phyloP scores from a whole-genome alignment of 2,113 vertebrate species.

The Hippocampus comes region DNA sequence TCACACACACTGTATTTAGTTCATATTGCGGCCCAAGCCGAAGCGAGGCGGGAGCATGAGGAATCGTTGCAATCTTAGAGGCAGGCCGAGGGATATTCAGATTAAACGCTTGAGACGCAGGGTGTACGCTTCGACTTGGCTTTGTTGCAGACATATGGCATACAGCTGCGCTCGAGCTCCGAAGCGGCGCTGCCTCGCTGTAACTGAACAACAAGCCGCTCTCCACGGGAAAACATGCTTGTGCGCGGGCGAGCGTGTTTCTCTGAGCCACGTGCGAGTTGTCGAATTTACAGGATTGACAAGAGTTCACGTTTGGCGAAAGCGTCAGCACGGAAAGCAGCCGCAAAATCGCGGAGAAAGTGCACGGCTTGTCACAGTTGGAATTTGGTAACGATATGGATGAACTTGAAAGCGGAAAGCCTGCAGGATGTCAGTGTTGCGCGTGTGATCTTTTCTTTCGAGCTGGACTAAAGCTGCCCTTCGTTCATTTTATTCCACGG shows the following conservation, averaged over 20 bases:
- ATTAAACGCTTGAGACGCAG: conserved; percentile 59
- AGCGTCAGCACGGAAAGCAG: not conserved
- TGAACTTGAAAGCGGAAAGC: not conserved
- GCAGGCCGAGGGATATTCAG: conserved; percentile 59
- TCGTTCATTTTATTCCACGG: not conserved
- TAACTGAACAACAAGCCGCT: conserved; percentile 54
- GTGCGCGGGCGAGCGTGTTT: conserved; percentile 5
- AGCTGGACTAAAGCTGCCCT: not conserved
- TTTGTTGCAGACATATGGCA: conserved; percentile 59
- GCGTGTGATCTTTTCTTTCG: not conserved
- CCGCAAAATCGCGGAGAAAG: not conserved
- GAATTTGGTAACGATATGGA: not conserved
- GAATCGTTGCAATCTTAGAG: conserved; percentile 60
- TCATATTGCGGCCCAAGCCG: conserved; percentile 56
- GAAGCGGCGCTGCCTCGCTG: conserved; percentile 29
- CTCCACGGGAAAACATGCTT: conserved; percentile 15
- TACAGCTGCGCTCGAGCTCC: conserved; percentile 59
- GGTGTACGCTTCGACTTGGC: conserved; percentile 51
- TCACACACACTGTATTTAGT: conserved; percentile 47
- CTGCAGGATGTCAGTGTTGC: not conserved
- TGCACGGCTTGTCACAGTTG: not conserved
- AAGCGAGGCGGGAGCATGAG: conserved; percentile 29
- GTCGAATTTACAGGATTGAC: not conserved
- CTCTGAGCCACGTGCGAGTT: conserved; percentile 31
- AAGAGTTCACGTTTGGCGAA: not conserved